A percentile compares a stretch with the other conserved stretches of the same genome.
These are phyloP conservation scores for Brenthis ino DNA, from an alignment of 2,888 invertebrate species.

Conservation along the genomic window DNA sequence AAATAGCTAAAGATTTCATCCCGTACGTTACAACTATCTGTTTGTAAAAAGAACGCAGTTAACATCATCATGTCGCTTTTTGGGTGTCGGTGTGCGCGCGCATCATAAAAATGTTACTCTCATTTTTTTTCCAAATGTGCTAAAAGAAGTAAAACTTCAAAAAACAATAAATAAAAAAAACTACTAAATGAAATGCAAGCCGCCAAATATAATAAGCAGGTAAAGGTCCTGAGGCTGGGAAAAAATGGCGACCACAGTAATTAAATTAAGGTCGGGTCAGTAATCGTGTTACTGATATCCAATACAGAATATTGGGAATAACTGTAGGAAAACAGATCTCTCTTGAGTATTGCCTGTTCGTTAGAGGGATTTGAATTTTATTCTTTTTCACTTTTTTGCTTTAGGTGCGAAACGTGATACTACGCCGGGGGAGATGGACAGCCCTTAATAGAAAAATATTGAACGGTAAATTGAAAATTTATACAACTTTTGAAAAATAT, in stretches of 20 bases:
- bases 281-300: slow-evolving; percentile 80
- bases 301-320: slow-evolving; percentile 74
- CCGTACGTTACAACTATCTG: no score
- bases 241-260: slow-evolving; percentile 70
- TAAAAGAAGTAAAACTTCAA: neutral
- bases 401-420: slow-evolving; percentile 73
- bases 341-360: slow-evolving; percentile 77
- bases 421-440: slow-evolving; percentile 67
- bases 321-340: slow-evolving; percentile 71
- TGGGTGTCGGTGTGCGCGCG: no score
- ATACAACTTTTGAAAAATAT: slow-evolving; percentile 41
- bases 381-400: slow-evolving; percentile 54
- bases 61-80: no score
- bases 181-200: slow-evolving; percentile 39
- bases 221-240: slow-evolving; percentile 54
- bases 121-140: no score
- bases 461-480: slow-evolving; percentile 66
- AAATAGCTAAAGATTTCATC: no score
- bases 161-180: neutral
- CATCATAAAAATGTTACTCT: no score
- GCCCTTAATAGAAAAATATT: slow-evolving; percentile 76
- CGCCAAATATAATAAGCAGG: slow-evolving; percentile 51
- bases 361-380: slow-evolving; percentile 78
- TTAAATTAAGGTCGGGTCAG: slow-evolving; percentile 80
- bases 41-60: no score